Evolutionary conservation across 2,888 invertebrate species (phyloP).

Genomic region (Drosophila dives): DNA sequence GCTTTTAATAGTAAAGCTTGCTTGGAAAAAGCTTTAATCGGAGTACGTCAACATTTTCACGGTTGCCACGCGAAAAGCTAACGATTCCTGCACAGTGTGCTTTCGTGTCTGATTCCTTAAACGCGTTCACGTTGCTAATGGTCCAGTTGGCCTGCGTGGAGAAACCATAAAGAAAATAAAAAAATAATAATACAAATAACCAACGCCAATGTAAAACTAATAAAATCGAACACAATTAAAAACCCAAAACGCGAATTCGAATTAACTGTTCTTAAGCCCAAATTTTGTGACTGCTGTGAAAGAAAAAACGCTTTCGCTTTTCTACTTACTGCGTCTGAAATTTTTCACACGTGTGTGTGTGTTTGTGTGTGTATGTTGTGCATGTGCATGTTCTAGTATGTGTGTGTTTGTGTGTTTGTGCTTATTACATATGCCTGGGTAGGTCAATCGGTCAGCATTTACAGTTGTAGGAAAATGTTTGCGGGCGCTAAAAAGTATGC

Average conservation of each 20-base stretch:
- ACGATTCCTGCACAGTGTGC: slow-evolving; percentile 75
- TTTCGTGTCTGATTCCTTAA: slow-evolving; percentile 75
- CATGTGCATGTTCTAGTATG: slow-evolving; percentile 27
- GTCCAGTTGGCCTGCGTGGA: slow-evolving; percentile 54
- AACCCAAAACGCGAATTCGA: not conserved
- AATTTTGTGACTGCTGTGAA: slow-evolving; percentile 22
- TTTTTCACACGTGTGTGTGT: slow-evolving; percentile 60
- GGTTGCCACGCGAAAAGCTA: slow-evolving; percentile 65
- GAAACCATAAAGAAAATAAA: slow-evolving; percentile 43
- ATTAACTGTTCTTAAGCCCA: not conserved
- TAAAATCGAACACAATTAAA: not conserved
- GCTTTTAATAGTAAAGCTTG: slow-evolving; percentile 40
- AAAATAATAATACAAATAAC: slow-evolving; percentile 17
- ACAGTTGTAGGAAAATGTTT: slow-evolving; percentile 25
- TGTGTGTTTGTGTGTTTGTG: slow-evolving; percentile 33
- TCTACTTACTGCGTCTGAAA: slow-evolving; percentile 61
- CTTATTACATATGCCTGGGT: slow-evolving; percentile 76
- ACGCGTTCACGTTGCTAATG: slow-evolving; percentile 73
- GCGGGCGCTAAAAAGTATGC: slow-evolving; percentile 50
- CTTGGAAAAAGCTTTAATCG: slow-evolving; percentile 31
- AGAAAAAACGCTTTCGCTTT: slow-evolving; percentile 55
- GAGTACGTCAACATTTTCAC: slow-evolving; percentile 55
- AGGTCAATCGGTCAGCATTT: slow-evolving; percentile 77
- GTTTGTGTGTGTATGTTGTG: slow-evolving; percentile 34
- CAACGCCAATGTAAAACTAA: slow-evolving; percentile 11